Base-by-base conservation (phyloP, 2,797 vertebrate species). In the Garrulus glandarius region DNA sequence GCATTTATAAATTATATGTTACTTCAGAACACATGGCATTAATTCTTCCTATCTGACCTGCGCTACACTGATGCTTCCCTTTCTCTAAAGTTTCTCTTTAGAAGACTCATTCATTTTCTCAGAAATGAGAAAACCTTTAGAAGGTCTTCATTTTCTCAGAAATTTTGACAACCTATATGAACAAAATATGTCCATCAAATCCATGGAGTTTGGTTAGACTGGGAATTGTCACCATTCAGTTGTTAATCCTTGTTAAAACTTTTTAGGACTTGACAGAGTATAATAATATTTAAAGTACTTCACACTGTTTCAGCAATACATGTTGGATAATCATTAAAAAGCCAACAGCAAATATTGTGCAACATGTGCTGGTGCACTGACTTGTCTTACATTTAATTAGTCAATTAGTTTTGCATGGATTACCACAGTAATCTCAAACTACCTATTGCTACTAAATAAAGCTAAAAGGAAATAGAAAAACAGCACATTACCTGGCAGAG, bases 401-500 rank as follows among this genome's bases (percentile, higher is more conserved):
- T 37, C 87, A 89, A 75, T 95, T 92, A 90, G 87, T 86, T 95
- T 91, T 93, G 89, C 85, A 94, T 67, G 80, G 68, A 84, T 92
- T 88, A 79, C 32, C 74, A 67, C 52, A 76, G 70, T 75, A 89
- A 92, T 59, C 74, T 93, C 80, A 94, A 93, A 78, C 67, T 76
- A 82, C 63, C 63, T 88, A 55, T 12, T 82, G 46, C 52, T 76
- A 47, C 56, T 61, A 94, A 83, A 71, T 46, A 94, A 94, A 94
- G 52, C 49, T 64, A 87, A 87, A 95, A 91, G 71, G 53, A 88
- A 89, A 80, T 21, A 96, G 52, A 82, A 96, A 95, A 93, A 8
- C 84, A 69, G 55, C 74, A 92, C 93, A 75, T 91, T 97, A 97
- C 97, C 97, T 97, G 87, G 61, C 49, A 95, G 65, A 92, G 55